Percentiles rank a stretch among this genome's conserved stretches.
phyloP scores from a whole-genome alignment of 2,113 vertebrate species.

The Thunnus thynnus region DNA sequence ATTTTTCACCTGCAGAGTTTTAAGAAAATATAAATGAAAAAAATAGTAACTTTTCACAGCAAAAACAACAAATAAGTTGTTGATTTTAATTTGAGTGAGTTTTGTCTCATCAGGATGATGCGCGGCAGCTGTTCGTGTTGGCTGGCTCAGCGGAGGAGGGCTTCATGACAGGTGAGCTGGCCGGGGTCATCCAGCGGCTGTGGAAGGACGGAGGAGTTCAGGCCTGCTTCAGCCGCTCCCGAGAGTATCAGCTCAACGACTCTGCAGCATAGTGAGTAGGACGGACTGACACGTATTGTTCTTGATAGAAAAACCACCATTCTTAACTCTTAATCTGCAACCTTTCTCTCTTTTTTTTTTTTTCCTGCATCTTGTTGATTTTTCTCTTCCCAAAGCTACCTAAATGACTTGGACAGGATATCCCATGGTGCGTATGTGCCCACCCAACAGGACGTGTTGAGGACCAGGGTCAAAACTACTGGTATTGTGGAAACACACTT shows the following conservation, averaged over 20 bases:
- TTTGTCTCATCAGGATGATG: slow-evolving; percentile 90
- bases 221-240: slow-evolving; percentile 95
- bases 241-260: slow-evolving; percentile 99
- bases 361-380: background rate
- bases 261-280: slow-evolving; percentile 97
- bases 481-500: slow-evolving; percentile 99
- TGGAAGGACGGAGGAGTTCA: slow-evolving; percentile 97
- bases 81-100: background rate
- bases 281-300: background rate
- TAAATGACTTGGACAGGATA: slow-evolving; percentile 99
- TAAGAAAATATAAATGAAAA: background rate
- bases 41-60: background rate
- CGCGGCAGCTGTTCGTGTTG: slow-evolving; percentile 95
- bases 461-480: slow-evolving; percentile 98
- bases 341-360: background rate
- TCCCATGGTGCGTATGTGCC: slow-evolving; percentile 93
- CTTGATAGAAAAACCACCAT: background rate
- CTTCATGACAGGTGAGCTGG: slow-evolving; percentile 95
- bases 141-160: slow-evolving; percentile 96
- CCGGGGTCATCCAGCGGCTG: slow-evolving; percentile 95
- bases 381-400: slow-evolving; percentile 86
- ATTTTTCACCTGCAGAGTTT: background rate
- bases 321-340: background rate
- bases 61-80: background rate
- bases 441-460: slow-evolving; percentile 97